These are phyloP conservation scores for Pseudochaenichthys georgianus DNA, from an alignment of 2,797 vertebrate genomes.

Conservation along the genomic window DNA sequence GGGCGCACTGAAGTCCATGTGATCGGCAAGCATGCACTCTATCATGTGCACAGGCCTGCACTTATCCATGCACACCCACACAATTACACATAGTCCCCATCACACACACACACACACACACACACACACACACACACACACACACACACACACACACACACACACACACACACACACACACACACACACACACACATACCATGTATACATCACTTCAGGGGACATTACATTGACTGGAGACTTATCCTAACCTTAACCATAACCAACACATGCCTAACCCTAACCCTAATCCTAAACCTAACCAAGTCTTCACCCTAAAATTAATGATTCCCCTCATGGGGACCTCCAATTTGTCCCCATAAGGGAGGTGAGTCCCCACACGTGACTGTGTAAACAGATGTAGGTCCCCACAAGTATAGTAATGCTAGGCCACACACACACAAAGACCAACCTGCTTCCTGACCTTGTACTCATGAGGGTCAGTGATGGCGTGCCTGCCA, in stretches of 20 bases:
- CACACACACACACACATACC: conserved; percentile 24
- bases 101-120: conserved; percentile 40
- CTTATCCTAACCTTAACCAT: too few relatives aligned
- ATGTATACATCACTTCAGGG: not conserved
- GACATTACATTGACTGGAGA: too few relatives aligned
- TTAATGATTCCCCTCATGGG: too few relatives aligned
- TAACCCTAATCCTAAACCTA: too few relatives aligned
- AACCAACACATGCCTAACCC: too few relatives aligned
- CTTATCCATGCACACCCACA: conserved; percentile 37
- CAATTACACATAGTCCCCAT: conserved; percentile 24
- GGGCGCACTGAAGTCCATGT: conserved; percentile 52
- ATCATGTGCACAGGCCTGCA: conserved; percentile 36
- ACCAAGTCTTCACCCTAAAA: too few relatives aligned
- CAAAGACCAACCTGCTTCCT: conserved; percentile 55
- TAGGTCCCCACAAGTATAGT: too few relatives aligned
- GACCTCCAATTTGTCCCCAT: too few relatives aligned
- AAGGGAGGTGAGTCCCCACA: too few relatives aligned
- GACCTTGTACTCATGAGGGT: conserved; percentile 81
- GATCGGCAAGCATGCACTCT: conserved; percentile 55
- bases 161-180: conserved; percentile 33
- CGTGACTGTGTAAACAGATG: too few relatives aligned
- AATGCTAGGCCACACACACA: conserved; percentile 10
- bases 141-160: not conserved
- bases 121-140: conserved; percentile 40
- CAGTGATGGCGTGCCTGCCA: conserved; percentile 73